Conservation (phyloP, 1,140 invertebrate genomes). For the Penaeus indicus region DNA sequence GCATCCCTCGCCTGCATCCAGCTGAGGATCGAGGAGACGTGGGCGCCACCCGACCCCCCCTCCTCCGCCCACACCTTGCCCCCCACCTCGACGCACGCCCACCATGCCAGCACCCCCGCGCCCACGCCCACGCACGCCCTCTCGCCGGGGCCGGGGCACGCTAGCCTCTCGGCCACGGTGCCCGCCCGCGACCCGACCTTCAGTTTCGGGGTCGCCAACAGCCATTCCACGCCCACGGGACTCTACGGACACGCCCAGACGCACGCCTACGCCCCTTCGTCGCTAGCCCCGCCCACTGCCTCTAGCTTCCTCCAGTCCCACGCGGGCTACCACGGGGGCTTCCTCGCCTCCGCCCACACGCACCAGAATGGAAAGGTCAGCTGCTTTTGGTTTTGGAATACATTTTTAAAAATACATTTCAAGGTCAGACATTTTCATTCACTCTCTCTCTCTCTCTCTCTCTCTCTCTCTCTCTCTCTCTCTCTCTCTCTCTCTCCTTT, state of each 20-base stretch:
- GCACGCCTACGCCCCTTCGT: slow-evolving; percentile 59
- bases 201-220: slow-evolving; percentile 41
- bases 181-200: slow-evolving; percentile 41
- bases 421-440: background rate
- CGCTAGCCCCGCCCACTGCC: slow-evolving; percentile 65
- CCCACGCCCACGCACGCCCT: slow-evolving; percentile 49
- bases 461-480: too few species aligned
- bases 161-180: slow-evolving; percentile 30
- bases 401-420: background rate
- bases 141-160: slow-evolving; percentile 37
- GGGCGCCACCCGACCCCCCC: slow-evolving; percentile 72
- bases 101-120: slow-evolving; percentile 43
- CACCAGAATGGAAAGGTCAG: slow-evolving; percentile 60
- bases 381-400: background rate
- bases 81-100: slow-evolving; percentile 40
- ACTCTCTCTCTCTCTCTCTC: too few species aligned
- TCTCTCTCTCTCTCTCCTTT: too few species aligned
- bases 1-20: slow-evolving; percentile 79
- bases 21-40: slow-evolving; percentile 78
- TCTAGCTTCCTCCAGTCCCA: slow-evolving; percentile 41
- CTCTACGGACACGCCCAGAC: slow-evolving; percentile 28
- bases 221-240: slow-evolving; percentile 22
- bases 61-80: slow-evolving; percentile 68
- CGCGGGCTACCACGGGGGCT: slow-evolving; percentile 36
- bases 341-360: background rate